Conservation (phyloP, 2,888 invertebrate species). For the Drosophila melanosoma region DNA sequence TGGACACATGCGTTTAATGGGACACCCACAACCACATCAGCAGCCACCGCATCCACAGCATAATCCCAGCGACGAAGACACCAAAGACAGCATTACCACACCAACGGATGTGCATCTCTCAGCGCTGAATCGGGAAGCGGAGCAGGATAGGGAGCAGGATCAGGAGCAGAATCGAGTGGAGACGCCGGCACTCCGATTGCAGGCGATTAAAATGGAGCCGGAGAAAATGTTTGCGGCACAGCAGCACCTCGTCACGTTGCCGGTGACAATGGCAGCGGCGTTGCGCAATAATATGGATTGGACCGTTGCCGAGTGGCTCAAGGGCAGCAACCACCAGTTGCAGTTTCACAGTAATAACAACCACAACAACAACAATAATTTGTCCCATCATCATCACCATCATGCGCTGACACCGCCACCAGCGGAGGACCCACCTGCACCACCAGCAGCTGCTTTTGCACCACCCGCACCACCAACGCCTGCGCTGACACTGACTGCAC, state of each 20-base stretch:
- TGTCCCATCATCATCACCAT: slow-evolving; percentile 18
- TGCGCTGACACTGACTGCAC: slow-evolving; percentile 5
- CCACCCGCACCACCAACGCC: slow-evolving; percentile 6
- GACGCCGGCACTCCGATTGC: slow-evolving; percentile 55
- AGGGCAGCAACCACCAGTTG: slow-evolving; percentile 62
- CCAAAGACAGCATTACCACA: slow-evolving; percentile 70
- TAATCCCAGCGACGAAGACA: slow-evolving; percentile 54
- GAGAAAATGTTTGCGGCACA: slow-evolving; percentile 50
- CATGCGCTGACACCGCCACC: slow-evolving; percentile 35
- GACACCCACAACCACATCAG: slow-evolving; percentile 35
- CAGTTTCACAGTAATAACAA: slow-evolving; percentile 29
- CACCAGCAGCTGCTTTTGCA: slow-evolving; percentile 3
- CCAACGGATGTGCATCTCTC: slow-evolving; percentile 68
- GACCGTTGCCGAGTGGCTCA: slow-evolving; percentile 81
- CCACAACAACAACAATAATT: slow-evolving; percentile 26
- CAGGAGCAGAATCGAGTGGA: slow-evolving; percentile 29
- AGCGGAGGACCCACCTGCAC: slow-evolving; percentile 33
- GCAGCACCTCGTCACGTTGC: slow-evolving; percentile 57
- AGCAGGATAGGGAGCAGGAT: slow-evolving; percentile 45
- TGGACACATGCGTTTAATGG: slow-evolving; percentile 65
- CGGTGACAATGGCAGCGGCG: slow-evolving; percentile 56
- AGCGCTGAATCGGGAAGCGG: slow-evolving; percentile 48
- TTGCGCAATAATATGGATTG: slow-evolving; percentile 71
- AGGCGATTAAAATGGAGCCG: slow-evolving; percentile 68
- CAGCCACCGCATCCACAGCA: background rate